Evolutionary conservation across 2,888 invertebrate genomes (phyloP).

Genomic region (Hirudinaria manillensis): DNA sequence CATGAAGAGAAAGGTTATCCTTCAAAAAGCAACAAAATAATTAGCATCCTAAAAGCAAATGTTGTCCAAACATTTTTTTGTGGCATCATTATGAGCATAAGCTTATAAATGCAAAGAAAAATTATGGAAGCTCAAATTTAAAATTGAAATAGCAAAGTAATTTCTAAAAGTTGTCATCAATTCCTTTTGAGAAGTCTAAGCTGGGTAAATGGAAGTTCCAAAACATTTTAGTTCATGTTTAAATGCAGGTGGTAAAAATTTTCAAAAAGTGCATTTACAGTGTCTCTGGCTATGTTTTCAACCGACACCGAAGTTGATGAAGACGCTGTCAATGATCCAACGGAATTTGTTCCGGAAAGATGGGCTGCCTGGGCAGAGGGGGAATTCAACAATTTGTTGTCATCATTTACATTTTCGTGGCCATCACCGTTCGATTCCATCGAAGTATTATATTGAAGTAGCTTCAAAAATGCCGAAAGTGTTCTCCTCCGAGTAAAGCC

Average conservation of each 20-base stretch:
- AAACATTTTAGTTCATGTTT: neutral
- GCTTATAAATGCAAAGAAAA: too few relatives aligned
- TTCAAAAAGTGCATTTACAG: neutral
- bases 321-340: conserved; percentile 21
- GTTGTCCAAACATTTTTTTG: too few relatives aligned
- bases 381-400: neutral
- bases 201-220: neutral
- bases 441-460: neutral
- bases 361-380: neutral
- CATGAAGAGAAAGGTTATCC: conserved; percentile 1
- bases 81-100: too few relatives aligned
- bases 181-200: too few relatives aligned
- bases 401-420: neutral
- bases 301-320: conserved; percentile 52
- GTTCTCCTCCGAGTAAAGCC: too few relatives aligned
- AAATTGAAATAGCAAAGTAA: too few relatives aligned
- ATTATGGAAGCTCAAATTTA: too few relatives aligned
- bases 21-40: neutral
- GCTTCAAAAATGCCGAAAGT: too few relatives aligned
- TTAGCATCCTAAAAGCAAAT: neutral
- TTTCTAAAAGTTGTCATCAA: too few relatives aligned
- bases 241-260: neutral
- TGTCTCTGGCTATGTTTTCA: conserved; percentile 45
- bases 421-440: conserved; percentile 12
- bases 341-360: conserved; percentile 7